Evolutionary conservation across 2,113 vertebrate genomes (phyloP).

Genomic region (Anseranas semipalmata): DNA sequence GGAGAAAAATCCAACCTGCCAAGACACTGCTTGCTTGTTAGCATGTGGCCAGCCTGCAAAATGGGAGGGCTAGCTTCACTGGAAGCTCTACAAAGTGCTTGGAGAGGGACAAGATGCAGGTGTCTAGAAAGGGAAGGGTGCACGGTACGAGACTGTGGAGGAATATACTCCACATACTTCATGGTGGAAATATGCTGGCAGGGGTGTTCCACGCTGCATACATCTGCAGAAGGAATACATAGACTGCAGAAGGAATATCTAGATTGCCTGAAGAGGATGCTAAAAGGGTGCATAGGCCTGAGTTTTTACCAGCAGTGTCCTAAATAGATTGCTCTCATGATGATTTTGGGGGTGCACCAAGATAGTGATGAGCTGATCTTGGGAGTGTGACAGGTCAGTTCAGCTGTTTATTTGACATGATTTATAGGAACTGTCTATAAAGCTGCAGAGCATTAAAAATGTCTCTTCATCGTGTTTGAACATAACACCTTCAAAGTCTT

Average conservation of each 20-base stretch:
- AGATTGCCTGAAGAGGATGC: not conserved
- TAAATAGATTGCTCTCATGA: not conserved
- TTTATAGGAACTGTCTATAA: not conserved
- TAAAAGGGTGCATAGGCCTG: not conserved
- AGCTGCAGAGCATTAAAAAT: not conserved
- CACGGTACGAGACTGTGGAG: not conserved
- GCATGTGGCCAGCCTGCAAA: not conserved
- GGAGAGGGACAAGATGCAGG: not conserved
- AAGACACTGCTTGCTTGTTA: not conserved
- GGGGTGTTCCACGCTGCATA: not conserved
- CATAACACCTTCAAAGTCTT: not conserved
- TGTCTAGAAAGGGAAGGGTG: not conserved
- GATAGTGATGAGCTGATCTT: not conserved
- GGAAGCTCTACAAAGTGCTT: not conserved
- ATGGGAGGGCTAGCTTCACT: not conserved
- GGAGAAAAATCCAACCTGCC: not conserved
- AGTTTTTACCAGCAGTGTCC: not conserved
- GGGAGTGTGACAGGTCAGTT: not conserved
- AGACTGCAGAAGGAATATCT: not conserved
- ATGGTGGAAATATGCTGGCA: not conserved
- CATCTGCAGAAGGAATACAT: not conserved
- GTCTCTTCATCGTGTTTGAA: not conserved
- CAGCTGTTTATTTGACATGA: not conserved
- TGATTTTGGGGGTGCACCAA: not conserved
- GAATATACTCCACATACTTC: not conserved